Conservation (phyloP, 2,797 vertebrate genomes). For the Syngnathus acus region DNA sequence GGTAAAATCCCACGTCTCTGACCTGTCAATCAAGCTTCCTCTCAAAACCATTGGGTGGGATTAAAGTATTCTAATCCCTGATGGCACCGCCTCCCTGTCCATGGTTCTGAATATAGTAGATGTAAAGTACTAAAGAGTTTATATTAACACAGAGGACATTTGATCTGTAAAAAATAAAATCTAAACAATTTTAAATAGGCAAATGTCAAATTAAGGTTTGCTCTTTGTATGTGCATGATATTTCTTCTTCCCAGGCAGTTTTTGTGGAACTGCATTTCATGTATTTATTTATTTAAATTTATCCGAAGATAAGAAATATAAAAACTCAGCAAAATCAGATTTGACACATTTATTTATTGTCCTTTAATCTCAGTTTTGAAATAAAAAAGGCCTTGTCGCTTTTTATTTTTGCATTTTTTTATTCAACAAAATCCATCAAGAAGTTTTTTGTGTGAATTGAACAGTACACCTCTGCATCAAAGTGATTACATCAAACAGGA, state of each 20-base stretch:
- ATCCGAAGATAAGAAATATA: no score
- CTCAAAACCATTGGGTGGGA: constrained; percentile 49
- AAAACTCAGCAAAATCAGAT: no score
- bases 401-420: neutral
- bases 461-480: no score
- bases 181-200: neutral
- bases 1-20: constrained; percentile 25
- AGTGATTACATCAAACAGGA: neutral
- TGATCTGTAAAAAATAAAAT: neutral
- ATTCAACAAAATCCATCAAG: no score
- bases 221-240: neutral
- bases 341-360: neutral
- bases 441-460: no score
- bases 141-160: neutral
- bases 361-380: no score
- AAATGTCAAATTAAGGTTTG: neutral
- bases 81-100: constrained; percentile 49
- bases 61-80: constrained; percentile 43
- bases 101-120: constrained; percentile 50
- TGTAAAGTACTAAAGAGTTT: neutral
- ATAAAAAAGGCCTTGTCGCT: no score
- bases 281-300: no score
- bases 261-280: neutral
- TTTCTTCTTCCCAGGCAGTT: neutral
- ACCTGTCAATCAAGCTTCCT: constrained; percentile 49